Base-by-base conservation (phyloP, 2,888 invertebrate genomes). In the Cryptocephalus moraei region DNA sequence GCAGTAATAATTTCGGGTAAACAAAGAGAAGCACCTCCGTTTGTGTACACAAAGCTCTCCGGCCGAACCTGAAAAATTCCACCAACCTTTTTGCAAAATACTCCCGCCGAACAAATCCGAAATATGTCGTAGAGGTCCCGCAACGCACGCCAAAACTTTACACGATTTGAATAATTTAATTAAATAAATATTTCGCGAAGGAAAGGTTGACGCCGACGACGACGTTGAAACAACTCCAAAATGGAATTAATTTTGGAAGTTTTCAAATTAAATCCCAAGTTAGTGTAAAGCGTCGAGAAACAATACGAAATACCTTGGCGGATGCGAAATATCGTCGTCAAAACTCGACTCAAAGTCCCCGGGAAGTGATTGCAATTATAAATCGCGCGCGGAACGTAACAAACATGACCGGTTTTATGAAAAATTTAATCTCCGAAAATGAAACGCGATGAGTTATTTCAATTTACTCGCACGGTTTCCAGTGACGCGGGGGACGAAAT, bases 91-190 rank as follows among this genome's bases (percentile, higher is more conserved):
- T 22, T 22, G 22, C 22, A 22, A 22, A 22, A 22, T 22, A 22
- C 6, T 22, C 22, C n/a, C 22, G 8, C 32, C 42, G 33, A 42
- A 42, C 39, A 13, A 22, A 13, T n/a, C 33, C 32, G 45, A 14
- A 45, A 22, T 22, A 40, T 44, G 32, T 32, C 33, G 33, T 32
- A 40, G 39, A 39, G 32, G 33, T 45, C 9, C 8, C 31, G 45
- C n/a, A 22, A 41, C 32, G 13, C 32, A 31, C 31, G 33, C 9
- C n/a, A 9, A 31, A 39, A 39, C 33, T 45, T 45, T 45, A 33
- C 32, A 36, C 39, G 11, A 45, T 39, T 40, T 40, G 40, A 40
- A 45, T 33, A 40, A 45, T 45, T 45, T 45, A 39, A 45, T 45
- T 39, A 45, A 34, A 44, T 38, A 44, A 44, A 45, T 39, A 44